phyloP scores from a whole-genome alignment of 2,888 invertebrate genomes.

The Omphaloscelis lunosa region DNA sequence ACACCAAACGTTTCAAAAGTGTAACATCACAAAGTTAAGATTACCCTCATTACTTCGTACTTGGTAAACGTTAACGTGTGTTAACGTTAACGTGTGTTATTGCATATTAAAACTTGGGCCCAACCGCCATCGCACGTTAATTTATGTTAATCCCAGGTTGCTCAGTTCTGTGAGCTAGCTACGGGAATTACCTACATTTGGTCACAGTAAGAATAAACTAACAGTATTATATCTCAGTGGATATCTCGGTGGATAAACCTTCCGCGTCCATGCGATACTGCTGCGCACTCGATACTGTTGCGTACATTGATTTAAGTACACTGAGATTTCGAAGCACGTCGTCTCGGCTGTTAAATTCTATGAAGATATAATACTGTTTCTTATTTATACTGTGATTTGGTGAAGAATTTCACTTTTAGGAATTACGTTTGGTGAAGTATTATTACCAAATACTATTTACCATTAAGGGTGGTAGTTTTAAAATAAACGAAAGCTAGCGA shows the following conservation, averaged over 20 bases:
- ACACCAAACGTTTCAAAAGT: constrained; percentile 44
- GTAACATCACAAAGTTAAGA: constrained; percentile 53
- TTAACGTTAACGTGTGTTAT: constrained; percentile 65
- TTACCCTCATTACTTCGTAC: constrained; percentile 56
- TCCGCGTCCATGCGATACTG: too few species aligned
- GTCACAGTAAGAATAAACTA: too few species aligned
- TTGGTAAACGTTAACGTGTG: constrained; percentile 59
- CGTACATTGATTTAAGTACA: too few species aligned
- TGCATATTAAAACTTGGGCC: constrained; percentile 66
- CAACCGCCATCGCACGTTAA: constrained; percentile 55
- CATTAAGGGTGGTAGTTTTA: not conserved
- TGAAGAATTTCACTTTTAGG: constrained; percentile 24
- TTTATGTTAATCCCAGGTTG: constrained; percentile 65
- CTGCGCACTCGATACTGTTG: too few species aligned
- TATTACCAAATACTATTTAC: not conserved
- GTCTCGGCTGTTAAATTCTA: too few species aligned
- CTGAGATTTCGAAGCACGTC: too few species aligned
- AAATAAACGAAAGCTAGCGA: not conserved
- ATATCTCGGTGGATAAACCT: too few species aligned
- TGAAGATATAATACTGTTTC: too few species aligned
- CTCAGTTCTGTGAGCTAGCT: constrained; percentile 38
- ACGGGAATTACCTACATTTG: constrained; percentile 9
- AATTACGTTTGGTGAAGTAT: not conserved
- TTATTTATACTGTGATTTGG: not conserved
- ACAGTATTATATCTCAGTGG: too few species aligned